Percentiles rank a stretch among this genome's conserved stretches.
phyloP scores from a whole-genome alignment of 2,888 invertebrate genomes.

The Malachius bipustulatus region DNA sequence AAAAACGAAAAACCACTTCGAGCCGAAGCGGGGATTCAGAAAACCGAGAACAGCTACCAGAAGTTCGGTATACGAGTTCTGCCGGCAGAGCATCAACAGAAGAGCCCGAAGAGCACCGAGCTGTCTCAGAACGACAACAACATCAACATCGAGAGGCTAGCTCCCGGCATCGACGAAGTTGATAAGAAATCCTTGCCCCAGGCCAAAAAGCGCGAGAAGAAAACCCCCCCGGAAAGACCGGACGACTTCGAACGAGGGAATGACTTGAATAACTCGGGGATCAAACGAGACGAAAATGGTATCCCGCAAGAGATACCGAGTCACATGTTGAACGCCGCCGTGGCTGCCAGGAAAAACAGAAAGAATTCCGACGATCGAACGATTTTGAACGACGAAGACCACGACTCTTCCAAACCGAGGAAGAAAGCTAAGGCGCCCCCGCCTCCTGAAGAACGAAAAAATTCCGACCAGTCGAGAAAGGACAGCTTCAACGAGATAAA shows the following conservation, averaged over 20 bases:
- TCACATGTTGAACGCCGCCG: conserved; percentile 60
- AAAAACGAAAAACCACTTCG: conserved; percentile 22
- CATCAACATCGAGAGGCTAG: conserved; percentile 21
- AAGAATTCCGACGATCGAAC: conserved; percentile 38
- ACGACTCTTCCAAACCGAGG: conserved; percentile 36
- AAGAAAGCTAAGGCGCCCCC: conserved; percentile 63
- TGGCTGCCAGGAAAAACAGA: conserved; percentile 55
- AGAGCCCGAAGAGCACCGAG: conserved; percentile 32
- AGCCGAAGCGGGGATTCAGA: conserved; percentile 42
- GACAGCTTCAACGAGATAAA: conserved; percentile 43
- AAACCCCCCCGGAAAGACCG: conserved; percentile 30
- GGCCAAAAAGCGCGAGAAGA: conserved; percentile 41
- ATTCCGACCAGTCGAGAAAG: conserved; percentile 8
- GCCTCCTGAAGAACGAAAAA: conserved; percentile 41
- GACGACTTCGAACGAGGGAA: conserved; percentile 33
- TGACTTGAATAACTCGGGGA: conserved; percentile 46
- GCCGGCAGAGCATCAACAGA: conserved; percentile 34
- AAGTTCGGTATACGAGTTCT: conserved; percentile 60
- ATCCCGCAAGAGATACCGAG: conserved; percentile 60
- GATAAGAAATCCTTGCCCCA: conserved; percentile 34
- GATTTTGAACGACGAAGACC: conserved; percentile 24
- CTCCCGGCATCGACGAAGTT: conserved; percentile 39
- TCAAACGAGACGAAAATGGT: conserved; percentile 46
- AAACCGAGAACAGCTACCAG: conserved; percentile 45
- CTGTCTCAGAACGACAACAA: conserved; percentile 35